Conservation (phyloP, 2,888 invertebrate genomes). For the Hydrotaea diabolus region DNA sequence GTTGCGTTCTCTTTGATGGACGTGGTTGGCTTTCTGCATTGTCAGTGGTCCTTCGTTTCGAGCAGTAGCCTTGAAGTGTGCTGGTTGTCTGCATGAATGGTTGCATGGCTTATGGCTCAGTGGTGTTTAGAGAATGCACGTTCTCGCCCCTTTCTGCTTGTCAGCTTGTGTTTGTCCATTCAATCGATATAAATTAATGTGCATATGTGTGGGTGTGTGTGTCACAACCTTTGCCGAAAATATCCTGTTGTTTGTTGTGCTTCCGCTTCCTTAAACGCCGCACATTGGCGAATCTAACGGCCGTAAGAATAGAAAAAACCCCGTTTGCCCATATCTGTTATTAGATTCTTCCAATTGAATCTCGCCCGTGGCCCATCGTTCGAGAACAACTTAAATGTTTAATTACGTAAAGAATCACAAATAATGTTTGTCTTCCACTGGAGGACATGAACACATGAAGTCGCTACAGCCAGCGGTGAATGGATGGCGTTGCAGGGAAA, state of each 20-base stretch:
- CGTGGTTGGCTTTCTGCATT: background rate
- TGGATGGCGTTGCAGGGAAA: background rate
- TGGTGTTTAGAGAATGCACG: background rate
- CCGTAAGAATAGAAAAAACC: too few species aligned
- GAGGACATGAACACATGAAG: background rate
- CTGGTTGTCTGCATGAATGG: conserved; percentile 1
- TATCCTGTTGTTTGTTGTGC: background rate
- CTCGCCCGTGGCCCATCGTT: background rate
- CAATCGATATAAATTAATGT: conserved; percentile 8
- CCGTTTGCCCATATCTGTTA: background rate
- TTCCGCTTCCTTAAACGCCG: too few species aligned
- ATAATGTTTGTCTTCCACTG: background rate
- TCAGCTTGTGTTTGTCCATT: conserved; percentile 13
- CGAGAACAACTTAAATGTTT: background rate
- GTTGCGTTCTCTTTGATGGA: background rate
- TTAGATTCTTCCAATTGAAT: background rate
- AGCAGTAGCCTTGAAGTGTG: conserved; percentile 1
- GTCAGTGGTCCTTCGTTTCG: background rate
- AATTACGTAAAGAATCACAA: conserved; percentile 35
- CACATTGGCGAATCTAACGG: too few species aligned
- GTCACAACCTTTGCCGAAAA: background rate
- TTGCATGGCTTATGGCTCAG: background rate
- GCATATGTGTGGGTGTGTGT: background rate
- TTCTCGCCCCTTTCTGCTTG: background rate
- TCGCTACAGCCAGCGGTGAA: background rate